These are phyloP conservation scores for Caenorhabditis sp. DNA, from an alignment of 2,888 invertebrate species.

Conservation along the genomic window DNA sequence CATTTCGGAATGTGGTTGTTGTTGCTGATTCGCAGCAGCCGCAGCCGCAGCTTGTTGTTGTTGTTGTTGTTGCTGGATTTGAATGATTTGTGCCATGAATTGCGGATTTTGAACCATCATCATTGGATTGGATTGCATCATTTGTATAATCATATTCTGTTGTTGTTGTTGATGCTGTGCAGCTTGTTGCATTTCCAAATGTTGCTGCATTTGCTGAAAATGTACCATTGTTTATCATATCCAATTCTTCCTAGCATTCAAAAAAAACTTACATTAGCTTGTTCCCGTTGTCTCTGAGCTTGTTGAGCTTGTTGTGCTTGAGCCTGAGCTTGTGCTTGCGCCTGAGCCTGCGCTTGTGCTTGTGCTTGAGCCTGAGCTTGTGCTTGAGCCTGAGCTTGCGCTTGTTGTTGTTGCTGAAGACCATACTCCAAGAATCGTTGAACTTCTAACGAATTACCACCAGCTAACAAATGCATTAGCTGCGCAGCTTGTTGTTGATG, in stretches of 20 bases:
- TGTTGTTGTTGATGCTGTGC: conserved; percentile 7
- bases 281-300: conserved; percentile 8
- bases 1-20: conserved; percentile 29
- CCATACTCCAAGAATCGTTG: background rate
- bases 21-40: conserved; percentile 10
- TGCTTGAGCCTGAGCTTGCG: background rate
- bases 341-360: background rate
- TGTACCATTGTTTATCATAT: no score
- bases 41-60: conserved; percentile 13
- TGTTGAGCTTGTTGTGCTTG: conserved; percentile 1
- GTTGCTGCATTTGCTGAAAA: conserved; percentile 5
- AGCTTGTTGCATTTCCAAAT: conserved; percentile 5
- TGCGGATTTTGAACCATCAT: conserved; percentile 11
- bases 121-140: conserved; percentile 6
- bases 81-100: conserved; percentile 2
- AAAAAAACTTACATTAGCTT: conserved; percentile 14
- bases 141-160: conserved; percentile 5
- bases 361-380: conserved; percentile 18
- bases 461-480: background rate
- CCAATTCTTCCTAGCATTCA: no score
- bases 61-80: conserved; percentile 3
- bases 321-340: conserved; percentile 1
- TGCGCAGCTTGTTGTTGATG: background rate
- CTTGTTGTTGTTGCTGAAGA: conserved; percentile 4
- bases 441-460: background rate